These are phyloP conservation scores for Hetaerina americana DNA, from an alignment of 1,140 invertebrate genomes.

Conservation along the genomic window DNA sequence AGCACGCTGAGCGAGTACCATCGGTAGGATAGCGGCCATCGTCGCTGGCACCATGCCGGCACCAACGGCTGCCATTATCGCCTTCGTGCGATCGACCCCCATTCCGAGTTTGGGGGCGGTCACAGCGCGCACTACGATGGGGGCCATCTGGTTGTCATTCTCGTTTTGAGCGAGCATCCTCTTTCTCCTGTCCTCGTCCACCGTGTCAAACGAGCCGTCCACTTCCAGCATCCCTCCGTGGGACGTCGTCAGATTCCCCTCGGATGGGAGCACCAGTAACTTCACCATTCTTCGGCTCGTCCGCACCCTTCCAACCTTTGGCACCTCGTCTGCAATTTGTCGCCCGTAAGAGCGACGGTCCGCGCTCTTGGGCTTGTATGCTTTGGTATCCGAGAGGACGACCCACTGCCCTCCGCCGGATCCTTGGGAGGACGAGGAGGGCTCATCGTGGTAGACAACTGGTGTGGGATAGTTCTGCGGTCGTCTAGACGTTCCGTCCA, in stretches of 20 bases:
- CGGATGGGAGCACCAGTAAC: slow-evolving; percentile 54
- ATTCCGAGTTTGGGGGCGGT: not conserved
- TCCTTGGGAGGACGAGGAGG: not conserved
- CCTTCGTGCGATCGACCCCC: slow-evolving; percentile 29
- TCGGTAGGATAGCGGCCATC: slow-evolving; percentile 63
- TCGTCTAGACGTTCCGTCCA: not conserved
- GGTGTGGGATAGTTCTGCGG: not conserved
- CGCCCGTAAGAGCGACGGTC: slow-evolving; percentile 24
- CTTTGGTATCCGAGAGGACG: slow-evolving; percentile 58
- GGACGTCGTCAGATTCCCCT: slow-evolving; percentile 52
- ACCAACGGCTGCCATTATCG: slow-evolving; percentile 54
- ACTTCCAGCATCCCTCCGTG: slow-evolving; percentile 62
- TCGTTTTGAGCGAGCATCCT: not conserved
- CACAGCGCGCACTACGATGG: not conserved
- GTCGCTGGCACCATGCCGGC: slow-evolving; percentile 64
- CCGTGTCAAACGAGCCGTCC: slow-evolving; percentile 50
- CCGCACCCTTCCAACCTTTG: slow-evolving; percentile 7
- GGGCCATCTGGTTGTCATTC: not conserved
- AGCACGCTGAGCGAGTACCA: slow-evolving; percentile 48
- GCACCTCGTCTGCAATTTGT: slow-evolving; percentile 18
- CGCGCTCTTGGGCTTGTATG: slow-evolving; percentile 40
- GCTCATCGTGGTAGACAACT: not conserved
- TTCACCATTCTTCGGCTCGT: slow-evolving; percentile 29
- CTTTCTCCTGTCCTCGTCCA: slow-evolving; percentile 33
- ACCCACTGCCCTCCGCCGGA: slow-evolving; percentile 50